Evolutionary conservation across 1,140 invertebrate species (phyloP), one percentile per base, ranked within the genome.

Genomic region (Probaryconus sp.): DNA sequence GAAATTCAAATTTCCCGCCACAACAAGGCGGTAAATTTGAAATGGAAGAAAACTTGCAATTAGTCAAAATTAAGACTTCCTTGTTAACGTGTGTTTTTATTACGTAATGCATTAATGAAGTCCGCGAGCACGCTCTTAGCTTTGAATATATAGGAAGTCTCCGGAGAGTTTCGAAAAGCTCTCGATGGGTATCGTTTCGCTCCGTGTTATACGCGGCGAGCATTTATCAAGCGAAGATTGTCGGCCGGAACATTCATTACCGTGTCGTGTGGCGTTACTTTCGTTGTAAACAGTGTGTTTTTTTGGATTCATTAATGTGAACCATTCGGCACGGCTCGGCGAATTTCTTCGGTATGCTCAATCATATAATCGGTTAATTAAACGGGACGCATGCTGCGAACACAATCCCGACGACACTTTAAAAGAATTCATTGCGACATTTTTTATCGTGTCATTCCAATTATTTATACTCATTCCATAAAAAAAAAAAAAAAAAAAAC

Each of bases 221-320:
- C 76, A 72, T 79, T 80, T 70, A 74, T 78, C 76, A 68, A 47
- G 2, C 21, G 31, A 21, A 65, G 63, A 79, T 80, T 79, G 77
- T 78, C 78, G 74, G 75, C 28, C 64, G 37, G 60, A 75, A 51
- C 74, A 71, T 79, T 69, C 70, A 45, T 60, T 63, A 35, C 14
- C 28, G 13, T 42, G 67, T 71, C 67, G 40, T 63, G 63, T 50
- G 58, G 67, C 28, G 51, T 55, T 71, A 50, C 42, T 56, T 63
- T 58, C 58, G 60, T 64, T 71, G 69, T 72, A 65, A 60, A 72
- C 60, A 51, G 37, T 65, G 60, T 60, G 48, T 60, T 72, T 72
- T 45, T 65, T 60, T n/a, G 33, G 47, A 53, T 50, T 35, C 53
- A 37, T 53, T 72, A 60, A 65, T 65, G 38, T 45, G 38, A 45